A percentile compares a stretch with the other conserved stretches of the same genome.
Evolutionary conservation across 2,797 vertebrate genomes (phyloP).

Genomic region (Chaenodraco wilsoni): DNA sequence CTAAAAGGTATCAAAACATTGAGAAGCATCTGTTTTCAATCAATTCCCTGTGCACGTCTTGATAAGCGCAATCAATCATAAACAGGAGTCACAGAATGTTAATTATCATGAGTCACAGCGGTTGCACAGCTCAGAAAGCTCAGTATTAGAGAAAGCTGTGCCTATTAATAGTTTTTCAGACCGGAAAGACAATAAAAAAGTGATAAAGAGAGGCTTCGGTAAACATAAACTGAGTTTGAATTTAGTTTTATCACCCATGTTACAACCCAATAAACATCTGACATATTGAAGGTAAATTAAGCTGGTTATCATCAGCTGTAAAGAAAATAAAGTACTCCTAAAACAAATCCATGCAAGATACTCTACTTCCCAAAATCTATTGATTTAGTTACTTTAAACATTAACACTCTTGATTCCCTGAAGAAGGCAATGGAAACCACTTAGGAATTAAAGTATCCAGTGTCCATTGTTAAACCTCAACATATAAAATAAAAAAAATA

Average conservation of each 20-base stretch:
- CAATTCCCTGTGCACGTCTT: not conserved
- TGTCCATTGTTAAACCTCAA: too few relatives aligned
- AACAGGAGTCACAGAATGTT: constrained; percentile 30
- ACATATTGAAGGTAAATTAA: not conserved
- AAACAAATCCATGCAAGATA: not conserved
- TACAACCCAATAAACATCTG: constrained; percentile 1
- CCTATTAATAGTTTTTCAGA: constrained; percentile 1
- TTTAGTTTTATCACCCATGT: not conserved
- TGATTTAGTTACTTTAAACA: not conserved
- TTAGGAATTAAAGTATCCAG: not conserved
- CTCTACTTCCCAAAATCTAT: too few relatives aligned
- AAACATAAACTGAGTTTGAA: constrained; percentile 11
- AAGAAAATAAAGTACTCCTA: not conserved
- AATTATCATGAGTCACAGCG: constrained; percentile 24
- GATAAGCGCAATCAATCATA: constrained; percentile 27
- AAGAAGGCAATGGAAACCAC: not conserved
- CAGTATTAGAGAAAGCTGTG: not conserved
- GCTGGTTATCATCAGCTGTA: not conserved
- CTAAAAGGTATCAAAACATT: not conserved
- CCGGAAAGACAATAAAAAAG: constrained; percentile 3
- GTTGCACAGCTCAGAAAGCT: not conserved
- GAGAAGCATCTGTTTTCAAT: constrained; percentile 34
- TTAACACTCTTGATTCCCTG: not conserved
- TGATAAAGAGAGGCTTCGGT: not conserved
- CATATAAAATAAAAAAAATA: not conserved